Evolutionary conservation across 2,888 invertebrate species (phyloP), one percentile per base, ranked within the genome.

Genomic region (Agonopterix arenella): DNA sequence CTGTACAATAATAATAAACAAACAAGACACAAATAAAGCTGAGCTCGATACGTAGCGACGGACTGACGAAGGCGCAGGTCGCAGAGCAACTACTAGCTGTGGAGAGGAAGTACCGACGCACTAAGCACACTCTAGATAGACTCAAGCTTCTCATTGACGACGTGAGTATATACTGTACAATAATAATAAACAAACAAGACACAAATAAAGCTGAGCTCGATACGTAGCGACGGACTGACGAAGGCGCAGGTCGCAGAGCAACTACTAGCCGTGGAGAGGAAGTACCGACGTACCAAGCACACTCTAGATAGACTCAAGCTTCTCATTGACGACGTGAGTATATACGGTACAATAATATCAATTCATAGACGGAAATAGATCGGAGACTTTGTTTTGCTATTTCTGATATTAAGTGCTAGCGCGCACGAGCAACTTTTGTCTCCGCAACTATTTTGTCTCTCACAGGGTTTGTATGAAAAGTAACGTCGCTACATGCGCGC

Each of bases 21-120:
- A 78, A 88, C 62, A 82, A 82, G 59, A 73, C 65, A 41, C 85
- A 75, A 58, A 58, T 66, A 63, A 83, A 77, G 79, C 77, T 73
- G 72, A 88, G 73, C 64, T 79, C 70, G 52, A 81, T 73, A 60
- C 75, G 77, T 50, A 76, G 64, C 68, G 84, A 72, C 66, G 83
- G 82, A 0, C 71, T 83, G 16, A 64, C 68, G 46, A 80, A 75
- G 61, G 76, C 71, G 45, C 69, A 85, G 59, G 80, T 85, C 36
- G 70, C 66, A 1, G 78, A 76, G 64, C 55, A 55, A 1, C 61
- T 86, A 47, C 62, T 80, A 10, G 58, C 57, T 8, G 80, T 78
- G 8, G 71, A 76, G 59, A 62, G 65, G 50, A 66, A 70, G 58
- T 78, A 74, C 64, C 65, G 66, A 1, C 64, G 67, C 55, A 79